Percentiles rank a stretch among this genome's conserved stretches.
Evolutionary conservation across 2,888 invertebrate genomes (phyloP).

Genomic region (Noctua comes): DNA sequence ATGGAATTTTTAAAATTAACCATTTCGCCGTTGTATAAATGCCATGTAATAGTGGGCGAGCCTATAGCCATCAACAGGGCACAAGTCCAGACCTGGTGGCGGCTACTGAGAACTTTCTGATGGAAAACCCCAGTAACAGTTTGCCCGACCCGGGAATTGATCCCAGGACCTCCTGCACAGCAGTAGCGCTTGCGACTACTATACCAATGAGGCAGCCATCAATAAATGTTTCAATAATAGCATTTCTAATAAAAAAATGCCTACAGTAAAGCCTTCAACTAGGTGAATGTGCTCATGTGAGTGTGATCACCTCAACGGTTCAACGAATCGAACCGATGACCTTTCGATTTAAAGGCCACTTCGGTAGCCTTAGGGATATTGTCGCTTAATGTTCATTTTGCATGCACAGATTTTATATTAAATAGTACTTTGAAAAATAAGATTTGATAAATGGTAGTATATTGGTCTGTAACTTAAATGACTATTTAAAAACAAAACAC

Average conservation of each 20-base stretch:
- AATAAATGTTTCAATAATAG: slow-evolving; percentile 20
- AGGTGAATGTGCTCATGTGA: slow-evolving; percentile 57
- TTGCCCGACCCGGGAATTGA: background rate
- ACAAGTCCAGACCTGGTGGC: background rate
- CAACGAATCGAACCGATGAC: slow-evolving; percentile 59
- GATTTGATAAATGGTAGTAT: background rate
- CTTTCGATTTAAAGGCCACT: slow-evolving; percentile 57
- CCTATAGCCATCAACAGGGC: background rate
- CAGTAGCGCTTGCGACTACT: background rate
- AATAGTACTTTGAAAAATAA: background rate
- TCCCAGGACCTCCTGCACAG: background rate
- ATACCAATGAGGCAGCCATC: background rate
- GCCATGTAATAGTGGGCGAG: background rate
- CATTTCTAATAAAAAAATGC: slow-evolving; percentile 29
- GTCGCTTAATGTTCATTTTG: slow-evolving; percentile 50
- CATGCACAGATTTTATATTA: slow-evolving; percentile 30
- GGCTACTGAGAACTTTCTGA: background rate
- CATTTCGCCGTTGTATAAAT: background rate
- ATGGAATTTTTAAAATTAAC: background rate
- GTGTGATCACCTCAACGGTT: slow-evolving; percentile 59
- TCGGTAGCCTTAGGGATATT: slow-evolving; percentile 52
- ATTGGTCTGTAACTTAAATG: background rate
- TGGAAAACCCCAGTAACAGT: background rate
- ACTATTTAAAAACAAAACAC: no score
- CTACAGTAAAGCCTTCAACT: slow-evolving; percentile 40